Base-by-base conservation (phyloP, 1,140 invertebrate species). In the Protaetia brevitarsis region DNA sequence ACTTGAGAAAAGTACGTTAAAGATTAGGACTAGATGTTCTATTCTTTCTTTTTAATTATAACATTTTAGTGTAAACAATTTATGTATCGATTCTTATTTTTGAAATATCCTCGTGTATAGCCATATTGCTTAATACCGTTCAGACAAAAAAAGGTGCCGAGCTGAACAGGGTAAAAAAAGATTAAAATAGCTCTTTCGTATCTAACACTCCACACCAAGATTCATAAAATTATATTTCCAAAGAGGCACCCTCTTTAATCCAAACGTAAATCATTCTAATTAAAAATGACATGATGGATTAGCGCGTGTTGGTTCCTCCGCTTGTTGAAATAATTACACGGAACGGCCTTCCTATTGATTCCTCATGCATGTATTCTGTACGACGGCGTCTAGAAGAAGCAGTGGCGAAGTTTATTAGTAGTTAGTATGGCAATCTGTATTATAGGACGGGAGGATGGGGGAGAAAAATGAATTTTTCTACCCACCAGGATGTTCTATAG, bases 281-380 rank as follows among this genome's bases (percentile, higher is more conserved):
- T 51, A 51, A 51, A 23, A 51, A 51, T 51, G 41, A 51, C 41
- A 23, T 51, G 41, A 51, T 51, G 19, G 41, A 51, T 51, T 51
- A 51, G 41, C 41, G 19, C 21, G 26, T 51, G 19, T n/a, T n/a
- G n/a, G n/a, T 51, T 51, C 41, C 19, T 51, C 19, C 13, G 41
- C 41, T 51, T 51, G 41, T 51, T 51, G 41, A 51, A 51, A 51
- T 51, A 51, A 51, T 51, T 51, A 51, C 26, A 13, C 19, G 41
- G 11, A 51, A 23, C 13, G 41, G 19, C 19, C 26, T 51, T 51
- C 26, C 19, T 19, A 23, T 51, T 23, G 41, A 51, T 51, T 51
- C 26, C 41, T 51, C 26, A 51, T 51, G 41, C 41, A 51, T 51
- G 41, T 51, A 51, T 51, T 51, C 41, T 51, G 11, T 19, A 51